Conservation (phyloP, 1,140 invertebrate genomes). For the Philaenus spumarius region DNA sequence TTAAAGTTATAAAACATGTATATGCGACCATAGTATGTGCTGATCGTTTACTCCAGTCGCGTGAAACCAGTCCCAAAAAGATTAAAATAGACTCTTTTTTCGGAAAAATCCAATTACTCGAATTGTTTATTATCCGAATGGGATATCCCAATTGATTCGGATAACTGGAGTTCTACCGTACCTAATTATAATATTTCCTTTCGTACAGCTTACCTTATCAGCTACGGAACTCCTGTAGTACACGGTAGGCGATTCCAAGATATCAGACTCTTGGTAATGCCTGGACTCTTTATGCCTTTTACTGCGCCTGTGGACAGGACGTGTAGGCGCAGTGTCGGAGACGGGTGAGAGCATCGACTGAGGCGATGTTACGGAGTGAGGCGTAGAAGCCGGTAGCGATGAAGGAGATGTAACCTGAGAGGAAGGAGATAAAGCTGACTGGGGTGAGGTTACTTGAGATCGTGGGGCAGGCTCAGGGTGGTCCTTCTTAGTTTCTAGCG, state of each 20-base stretch:
- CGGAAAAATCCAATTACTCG: too few species aligned
- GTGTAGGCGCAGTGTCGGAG: slow-evolving; percentile 35
- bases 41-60: too few species aligned
- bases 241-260: slow-evolving; percentile 68
- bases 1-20: too few species aligned
- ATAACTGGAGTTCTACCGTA: too few species aligned
- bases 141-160: too few species aligned
- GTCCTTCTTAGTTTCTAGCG: slow-evolving; percentile 12
- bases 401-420: background rate
- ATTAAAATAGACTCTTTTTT: too few species aligned
- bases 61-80: too few species aligned
- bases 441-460: slow-evolving; percentile 7
- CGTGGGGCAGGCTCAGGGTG: background rate
- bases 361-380: slow-evolving; percentile 34
- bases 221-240: slow-evolving; percentile 81
- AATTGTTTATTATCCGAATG: too few species aligned
- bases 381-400: slow-evolving; percentile 27
- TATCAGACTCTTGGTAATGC: slow-evolving; percentile 72
- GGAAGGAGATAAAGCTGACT: background rate
- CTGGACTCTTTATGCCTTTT: slow-evolving; percentile 43
- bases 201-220: slow-evolving; percentile 59
- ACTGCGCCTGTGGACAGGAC: slow-evolving; percentile 37
- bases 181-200: too few species aligned
- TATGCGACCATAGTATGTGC: too few species aligned
- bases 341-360: slow-evolving; percentile 35